Evolutionary conservation across 2,797 vertebrate species (phyloP).

Genomic region (Pseudocheirus occidentalis): DNA sequence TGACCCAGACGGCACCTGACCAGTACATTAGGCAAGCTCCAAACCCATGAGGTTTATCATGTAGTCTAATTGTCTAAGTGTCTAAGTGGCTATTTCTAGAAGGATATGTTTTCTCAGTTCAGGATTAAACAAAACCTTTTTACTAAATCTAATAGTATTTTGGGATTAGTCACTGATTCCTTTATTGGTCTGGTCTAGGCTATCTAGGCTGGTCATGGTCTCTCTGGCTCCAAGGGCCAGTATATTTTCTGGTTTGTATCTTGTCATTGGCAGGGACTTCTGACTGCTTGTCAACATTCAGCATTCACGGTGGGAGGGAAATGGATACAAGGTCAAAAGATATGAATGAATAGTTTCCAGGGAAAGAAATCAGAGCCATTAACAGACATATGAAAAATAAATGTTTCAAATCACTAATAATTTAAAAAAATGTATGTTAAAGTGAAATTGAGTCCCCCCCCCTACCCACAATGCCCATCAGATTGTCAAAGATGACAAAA

Average conservation of each 20-base stretch:
- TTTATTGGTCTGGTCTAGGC: neutral
- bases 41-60: neutral
- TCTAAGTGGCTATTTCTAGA: neutral
- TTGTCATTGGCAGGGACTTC: neutral
- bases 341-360: neutral
- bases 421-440: neutral
- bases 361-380: neutral
- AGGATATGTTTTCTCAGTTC: neutral
- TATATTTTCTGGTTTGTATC: neutral
- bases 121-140: neutral
- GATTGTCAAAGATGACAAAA: neutral
- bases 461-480: neutral
- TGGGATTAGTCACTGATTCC: neutral
- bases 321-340: neutral
- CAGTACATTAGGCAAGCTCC: neutral
- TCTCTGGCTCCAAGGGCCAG: neutral
- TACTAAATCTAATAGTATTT: neutral
- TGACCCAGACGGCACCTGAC: neutral
- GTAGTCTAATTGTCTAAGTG: neutral
- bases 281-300: neutral
- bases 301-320: neutral
- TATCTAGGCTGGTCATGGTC: neutral
- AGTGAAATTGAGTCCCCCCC: neutral
- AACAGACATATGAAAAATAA: neutral
- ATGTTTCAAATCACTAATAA: neutral